Base-by-base conservation (phyloP, 2,888 invertebrate species). In the Mesochorus sp. region DNA sequence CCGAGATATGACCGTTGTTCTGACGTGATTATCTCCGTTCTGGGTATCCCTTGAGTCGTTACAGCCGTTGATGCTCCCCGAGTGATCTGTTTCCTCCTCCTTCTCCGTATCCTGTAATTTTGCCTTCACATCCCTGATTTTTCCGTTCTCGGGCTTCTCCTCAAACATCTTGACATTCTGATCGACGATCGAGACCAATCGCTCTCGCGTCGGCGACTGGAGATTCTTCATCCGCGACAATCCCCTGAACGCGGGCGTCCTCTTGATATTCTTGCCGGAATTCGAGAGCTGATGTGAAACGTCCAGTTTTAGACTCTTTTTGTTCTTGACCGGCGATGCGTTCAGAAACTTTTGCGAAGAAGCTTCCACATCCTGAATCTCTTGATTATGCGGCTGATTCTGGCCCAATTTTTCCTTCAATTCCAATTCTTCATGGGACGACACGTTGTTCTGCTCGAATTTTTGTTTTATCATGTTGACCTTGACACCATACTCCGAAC, bases 181-280 rank as follows among this genome's bases (percentile, higher is more conserved):
- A 67, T 83, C 71, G 59, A 83, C 82, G 19, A 82, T 80, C 1
- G 83, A 83, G 8, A 78, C 73, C 6, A 57, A 37, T 47, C 75
- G 61, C 34, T 84, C 84, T 31, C 80, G 81, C 0, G 81, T 81
- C n/a, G 82, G 82, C 0, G 82, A 83, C 21, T 83, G 73, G 0
- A 83, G 70, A 70, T 83, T 82, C 37, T 76, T 80, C 2, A 68
- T 80, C 44, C 80, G 75, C 8, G 79, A 34, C 4, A 81, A 70
- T 21, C 92, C 89, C 44, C 93, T 89, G 85, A 94, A 94, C 0
- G 93, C 93, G 6, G 93, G 93, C 26, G 92, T 92, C 61, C 93
- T 87, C 85, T 93, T 93, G n/a, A 93, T 92, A 81, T 93, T 93
- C 72, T 92, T 93, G 0, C 92, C 91, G 0, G 93, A 93, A 80